Conservation (phyloP, 2,113 vertebrate genomes). For the Planiliza haematocheilus region DNA sequence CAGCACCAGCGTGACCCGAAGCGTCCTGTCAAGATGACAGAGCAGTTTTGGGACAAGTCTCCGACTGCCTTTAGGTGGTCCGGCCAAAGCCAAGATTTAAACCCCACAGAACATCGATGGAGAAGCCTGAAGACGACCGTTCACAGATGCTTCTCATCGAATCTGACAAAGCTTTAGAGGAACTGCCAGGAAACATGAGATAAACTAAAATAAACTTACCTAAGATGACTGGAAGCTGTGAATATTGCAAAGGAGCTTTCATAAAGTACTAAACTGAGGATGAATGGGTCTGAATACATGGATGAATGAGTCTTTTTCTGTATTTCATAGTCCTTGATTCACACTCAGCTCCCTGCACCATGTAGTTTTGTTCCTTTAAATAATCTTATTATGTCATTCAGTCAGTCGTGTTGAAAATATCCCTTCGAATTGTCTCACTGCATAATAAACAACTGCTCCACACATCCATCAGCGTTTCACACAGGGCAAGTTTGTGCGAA, state of each 20-base stretch:
- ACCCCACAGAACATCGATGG: neutral
- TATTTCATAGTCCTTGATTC: neutral
- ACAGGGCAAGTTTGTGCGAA: constrained; percentile 16
- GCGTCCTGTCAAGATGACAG: neutral
- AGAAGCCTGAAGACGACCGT: neutral
- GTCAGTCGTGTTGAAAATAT: neutral
- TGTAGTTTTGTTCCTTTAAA: neutral
- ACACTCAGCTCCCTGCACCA: constrained; percentile 3
- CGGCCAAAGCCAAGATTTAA: neutral
- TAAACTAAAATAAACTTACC: neutral
- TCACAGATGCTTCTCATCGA: neutral
- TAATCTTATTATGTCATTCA: neutral
- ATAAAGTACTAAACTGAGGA: too few species aligned
- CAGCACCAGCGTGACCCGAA: neutral
- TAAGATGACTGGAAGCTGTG: too few species aligned
- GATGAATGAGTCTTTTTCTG: neutral
- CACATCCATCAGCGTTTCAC: constrained; percentile 46
- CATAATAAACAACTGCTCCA: constrained; percentile 19
- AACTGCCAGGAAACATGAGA: neutral
- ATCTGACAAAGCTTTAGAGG: neutral
- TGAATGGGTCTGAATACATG: too few species aligned
- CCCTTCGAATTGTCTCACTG: constrained; percentile 24
- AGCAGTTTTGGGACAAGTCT: neutral
- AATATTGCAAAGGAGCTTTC: too few species aligned
- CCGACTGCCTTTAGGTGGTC: neutral